Evolutionary conservation across 1,140 invertebrate species (phyloP), one percentile per base, ranked within the genome.

Genomic region (Periplaneta americana): DNA sequence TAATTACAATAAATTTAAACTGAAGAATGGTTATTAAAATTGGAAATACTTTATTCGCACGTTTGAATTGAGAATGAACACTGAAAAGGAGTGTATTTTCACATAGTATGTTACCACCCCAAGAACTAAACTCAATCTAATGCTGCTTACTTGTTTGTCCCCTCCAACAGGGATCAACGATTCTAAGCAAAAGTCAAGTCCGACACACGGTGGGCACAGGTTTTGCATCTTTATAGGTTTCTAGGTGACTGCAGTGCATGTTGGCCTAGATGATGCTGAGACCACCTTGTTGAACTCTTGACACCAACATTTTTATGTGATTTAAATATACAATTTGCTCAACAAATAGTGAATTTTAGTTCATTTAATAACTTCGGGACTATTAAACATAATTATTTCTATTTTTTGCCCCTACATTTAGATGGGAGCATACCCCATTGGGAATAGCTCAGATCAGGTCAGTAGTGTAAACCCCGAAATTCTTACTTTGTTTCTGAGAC

Each of bases 111-210:
- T 34, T 57, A 31, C 34, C 32, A 32, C 32, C n/a, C 13, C 39
- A 33, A 79, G 35, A 22, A 22, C 8, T 79, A 79, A 79, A 39
- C 48, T 77, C 32, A 33, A 78, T 66, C 32, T 81, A 74, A 34
- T 78, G 13, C 22, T 77, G 48, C 74, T 35, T 34, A 80, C 17
- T 33, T 82, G 28, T 78, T 79, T 78, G 75, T 82, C 76, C 32
- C 32, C 18, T 37, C 28, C 75, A 34, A 57, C 84, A 86, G 85
- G 85, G 85, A 79, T 84, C 85, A 76, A 82, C 81, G 28, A 82
- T 82, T n/a, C 34, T 82, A 79, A 79, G 81, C 81, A 86, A 85
- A 85, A 85, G 82, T 83, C 85, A 86, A 84, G 82, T 82, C 77
- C 84, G 84, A 83, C 83, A 83, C 80, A 84, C 83, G 85, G 85